Conservation (phyloP, 2,888 invertebrate genomes). For the Hypercompe scribonia region DNA sequence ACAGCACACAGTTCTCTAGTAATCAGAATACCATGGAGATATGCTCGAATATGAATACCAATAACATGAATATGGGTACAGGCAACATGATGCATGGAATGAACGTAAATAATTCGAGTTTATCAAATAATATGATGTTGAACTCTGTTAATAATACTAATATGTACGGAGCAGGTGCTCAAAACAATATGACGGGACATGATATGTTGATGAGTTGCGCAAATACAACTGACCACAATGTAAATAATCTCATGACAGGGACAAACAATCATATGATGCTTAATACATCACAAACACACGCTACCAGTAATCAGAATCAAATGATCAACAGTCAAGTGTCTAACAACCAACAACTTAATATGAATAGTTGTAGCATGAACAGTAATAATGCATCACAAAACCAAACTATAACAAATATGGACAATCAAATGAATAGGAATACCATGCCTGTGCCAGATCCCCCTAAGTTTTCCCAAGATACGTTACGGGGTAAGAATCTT, state of each 20-base stretch:
- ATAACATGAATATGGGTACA: conserved; percentile 72
- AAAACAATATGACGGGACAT: conserved; percentile 73
- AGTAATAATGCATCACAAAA: conserved; percentile 69
- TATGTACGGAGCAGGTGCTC: conserved; percentile 70
- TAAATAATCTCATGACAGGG: conserved; percentile 72
- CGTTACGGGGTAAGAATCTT: conserved; percentile 77
- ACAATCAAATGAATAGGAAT: conserved; percentile 73
- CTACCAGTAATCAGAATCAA: conserved; percentile 72
- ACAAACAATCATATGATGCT: conserved; percentile 79
- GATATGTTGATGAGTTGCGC: conserved; percentile 81
- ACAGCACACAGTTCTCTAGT: conserved; percentile 71
- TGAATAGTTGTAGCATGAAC: conserved; percentile 78
- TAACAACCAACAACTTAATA: conserved; percentile 75
- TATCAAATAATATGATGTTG: conserved; percentile 79
- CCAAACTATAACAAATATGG: conserved; percentile 69
- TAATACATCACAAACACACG: conserved; percentile 73
- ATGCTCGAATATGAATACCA: conserved; percentile 74
- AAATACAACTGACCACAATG: conserved; percentile 73
- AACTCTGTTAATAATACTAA: conserved; percentile 70
- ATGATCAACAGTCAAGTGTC: conserved; percentile 68
- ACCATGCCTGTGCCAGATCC: conserved; percentile 72
- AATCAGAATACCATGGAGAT: conserved; percentile 78
- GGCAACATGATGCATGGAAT: conserved; percentile 78
- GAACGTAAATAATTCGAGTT: conserved; percentile 72
- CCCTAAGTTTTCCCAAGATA: conserved; percentile 75